These are phyloP conservation scores for Teleogryllus occipitalis DNA, from an alignment of 1,140 invertebrate species.

Conservation along the genomic window DNA sequence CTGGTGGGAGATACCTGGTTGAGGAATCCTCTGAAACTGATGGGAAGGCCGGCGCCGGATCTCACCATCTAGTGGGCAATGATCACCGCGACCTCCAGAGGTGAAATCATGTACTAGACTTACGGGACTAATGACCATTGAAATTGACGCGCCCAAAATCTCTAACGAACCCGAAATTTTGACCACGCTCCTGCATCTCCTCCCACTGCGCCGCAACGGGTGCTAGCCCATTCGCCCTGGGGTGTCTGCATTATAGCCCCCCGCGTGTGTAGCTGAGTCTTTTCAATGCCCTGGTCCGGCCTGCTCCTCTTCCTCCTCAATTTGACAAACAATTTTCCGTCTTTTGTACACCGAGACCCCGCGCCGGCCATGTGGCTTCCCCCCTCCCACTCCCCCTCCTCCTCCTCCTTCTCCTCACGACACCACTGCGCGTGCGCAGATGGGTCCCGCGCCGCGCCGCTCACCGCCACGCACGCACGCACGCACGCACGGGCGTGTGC, in stretches of 20 bases:
- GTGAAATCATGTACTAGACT: no score
- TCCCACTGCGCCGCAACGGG: background rate
- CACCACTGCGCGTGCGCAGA: background rate
- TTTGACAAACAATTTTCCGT: conserved; percentile 1
- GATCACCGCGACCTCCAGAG: no score
- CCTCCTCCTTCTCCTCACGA: background rate
- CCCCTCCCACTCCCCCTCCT: no score
- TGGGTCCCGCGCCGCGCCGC: background rate
- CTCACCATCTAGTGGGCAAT: no score
- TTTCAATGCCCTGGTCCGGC: background rate
- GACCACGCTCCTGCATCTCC: no score
- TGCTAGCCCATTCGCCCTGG: background rate
- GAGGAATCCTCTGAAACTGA: no score
- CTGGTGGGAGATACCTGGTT: no score
- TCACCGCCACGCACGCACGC: background rate
- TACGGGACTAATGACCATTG: no score
- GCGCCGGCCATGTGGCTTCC: background rate
- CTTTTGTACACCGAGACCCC: background rate
- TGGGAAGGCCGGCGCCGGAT: no score
- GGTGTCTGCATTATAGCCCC: background rate
- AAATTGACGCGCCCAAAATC: no score
- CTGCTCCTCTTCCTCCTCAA: background rate
- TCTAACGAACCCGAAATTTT: no score
- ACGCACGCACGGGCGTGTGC: no score
- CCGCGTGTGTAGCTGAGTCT: background rate